Percentiles rank a stretch among this genome's conserved stretches.
phyloP scores from a whole-genome alignment of 2,113 vertebrate species.

The Pipa parva region DNA sequence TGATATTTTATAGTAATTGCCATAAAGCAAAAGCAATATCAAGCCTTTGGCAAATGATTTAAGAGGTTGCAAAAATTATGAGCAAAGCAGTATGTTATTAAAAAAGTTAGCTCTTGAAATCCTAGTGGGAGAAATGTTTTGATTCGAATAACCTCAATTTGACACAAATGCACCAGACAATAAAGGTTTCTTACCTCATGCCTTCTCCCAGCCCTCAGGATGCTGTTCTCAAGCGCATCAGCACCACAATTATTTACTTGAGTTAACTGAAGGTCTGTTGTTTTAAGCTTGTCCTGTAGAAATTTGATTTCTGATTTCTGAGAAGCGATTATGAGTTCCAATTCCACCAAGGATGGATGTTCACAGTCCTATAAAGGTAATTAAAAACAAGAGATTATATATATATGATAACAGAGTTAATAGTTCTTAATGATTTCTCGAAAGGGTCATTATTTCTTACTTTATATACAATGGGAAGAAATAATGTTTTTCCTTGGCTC shows the following conservation, averaged over 20 bases:
- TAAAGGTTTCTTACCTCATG: conserved; percentile 50
- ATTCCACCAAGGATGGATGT: conserved; percentile 46
- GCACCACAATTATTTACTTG: conserved; percentile 38
- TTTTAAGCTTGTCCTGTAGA: conserved; percentile 60
- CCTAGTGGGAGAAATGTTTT: conserved; percentile 55
- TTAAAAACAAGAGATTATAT: conserved; percentile 31
- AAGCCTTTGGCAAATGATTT: conserved; percentile 56
- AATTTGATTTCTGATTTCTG: conserved; percentile 60
- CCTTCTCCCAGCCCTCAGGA: conserved; percentile 46
- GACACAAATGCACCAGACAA: conserved; percentile 52
- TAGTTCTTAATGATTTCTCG: conserved; percentile 1
- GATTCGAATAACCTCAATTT: conserved; percentile 50
- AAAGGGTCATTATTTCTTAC: conserved; percentile 6
- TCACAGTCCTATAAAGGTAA: conserved; percentile 46
- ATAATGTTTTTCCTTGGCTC: conserved; percentile 1
- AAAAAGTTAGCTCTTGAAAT: conserved; percentile 51
- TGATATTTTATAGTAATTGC: conserved; percentile 22
- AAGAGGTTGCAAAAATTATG: conserved; percentile 55
- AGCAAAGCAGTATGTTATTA: conserved; percentile 52
- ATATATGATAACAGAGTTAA: neutral
- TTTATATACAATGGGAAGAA: neutral
- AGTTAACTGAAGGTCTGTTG: conserved; percentile 46
- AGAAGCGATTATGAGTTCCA: conserved; percentile 52
- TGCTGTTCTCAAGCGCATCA: conserved; percentile 44
- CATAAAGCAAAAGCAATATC: conserved; percentile 45